Evolutionary conservation across 2,888 invertebrate genomes (phyloP).

Genomic region (Drosophila subquinaria): DNA sequence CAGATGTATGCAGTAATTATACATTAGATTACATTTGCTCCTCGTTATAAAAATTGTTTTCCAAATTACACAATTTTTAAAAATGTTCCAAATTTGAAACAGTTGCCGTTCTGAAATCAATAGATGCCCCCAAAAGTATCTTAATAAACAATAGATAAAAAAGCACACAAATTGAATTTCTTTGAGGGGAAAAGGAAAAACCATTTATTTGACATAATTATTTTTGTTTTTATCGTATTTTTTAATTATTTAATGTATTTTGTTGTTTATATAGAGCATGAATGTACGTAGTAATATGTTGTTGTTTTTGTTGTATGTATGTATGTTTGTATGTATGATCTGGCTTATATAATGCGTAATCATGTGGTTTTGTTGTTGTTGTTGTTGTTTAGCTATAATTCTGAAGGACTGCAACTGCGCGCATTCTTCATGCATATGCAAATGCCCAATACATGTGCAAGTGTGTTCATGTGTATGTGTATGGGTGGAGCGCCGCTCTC

Average conservation of each 20-base stretch:
- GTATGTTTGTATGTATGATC: slow-evolving; percentile 65
- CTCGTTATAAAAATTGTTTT: too few relatives aligned
- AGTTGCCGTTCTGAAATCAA: not conserved
- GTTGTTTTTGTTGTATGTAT: slow-evolving; percentile 4
- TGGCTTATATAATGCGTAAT: slow-evolving; percentile 71
- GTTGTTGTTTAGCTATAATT: slow-evolving; percentile 41
- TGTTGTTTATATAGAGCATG: slow-evolving; percentile 77
- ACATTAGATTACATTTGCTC: too few relatives aligned
- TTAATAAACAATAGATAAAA: slow-evolving; percentile 1
- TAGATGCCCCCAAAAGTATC: not conserved
- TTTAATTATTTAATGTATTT: slow-evolving; percentile 61
- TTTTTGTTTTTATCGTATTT: slow-evolving; percentile 50
- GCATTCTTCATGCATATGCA: slow-evolving; percentile 11
- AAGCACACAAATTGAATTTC: slow-evolving; percentile 35
- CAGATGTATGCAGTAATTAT: not conserved
- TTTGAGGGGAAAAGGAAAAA: slow-evolving; percentile 82
- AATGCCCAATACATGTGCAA: slow-evolving; percentile 45
- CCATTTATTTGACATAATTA: slow-evolving; percentile 81
- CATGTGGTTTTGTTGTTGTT: slow-evolving; percentile 39
- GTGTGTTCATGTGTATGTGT: slow-evolving; percentile 39
- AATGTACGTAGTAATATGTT: slow-evolving; percentile 78
- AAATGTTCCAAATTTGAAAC: too few relatives aligned
- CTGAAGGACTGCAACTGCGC: slow-evolving; percentile 37
- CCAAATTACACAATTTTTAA: too few relatives aligned
- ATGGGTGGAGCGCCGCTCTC: slow-evolving; percentile 68